Base-by-base conservation (phyloP, 2,888 invertebrate species). In the Caenorhabditis wallacei region DNA sequence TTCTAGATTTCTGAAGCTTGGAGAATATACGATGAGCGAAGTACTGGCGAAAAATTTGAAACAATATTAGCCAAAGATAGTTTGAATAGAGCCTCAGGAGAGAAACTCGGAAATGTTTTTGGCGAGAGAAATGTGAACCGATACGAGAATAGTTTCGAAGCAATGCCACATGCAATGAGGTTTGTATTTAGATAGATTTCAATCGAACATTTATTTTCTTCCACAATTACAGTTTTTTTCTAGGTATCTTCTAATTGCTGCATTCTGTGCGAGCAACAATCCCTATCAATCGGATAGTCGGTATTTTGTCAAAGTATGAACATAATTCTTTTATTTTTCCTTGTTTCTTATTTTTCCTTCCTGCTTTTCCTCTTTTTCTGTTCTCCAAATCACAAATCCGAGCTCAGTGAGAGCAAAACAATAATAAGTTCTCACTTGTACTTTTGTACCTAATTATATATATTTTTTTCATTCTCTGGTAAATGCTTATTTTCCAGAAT, bases 231-330 rank as follows among this genome's bases (percentile, higher is more conserved):
- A 18, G 46, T 18, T 48, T 18, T 18, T 18, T 56, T 70, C 2
- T 63, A 79, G 79, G 53, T 83, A 75, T 71, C 64, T 83, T 16
- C 37, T 83, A 8, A 43, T 83, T 8, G 69, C 83, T 7, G 56
- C 83, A 22, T 83, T 68, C 46, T 83, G 83, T 66, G 83, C 83
- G 54, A 83, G 83, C 53, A 80, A 83, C 59, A 83, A 83, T 64
- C 46, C 83, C 1, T 24, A 30, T 10, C 46, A 54, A 22, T 46
- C 83, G 3, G 83, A 83, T 16, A 53, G 70, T n/a, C 64, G 80
- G 16, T 83, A 40, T 26, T 83, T 83, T 46, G 80, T 57, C 0
- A 83, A 83, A 53, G 83, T 83, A 51, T 26, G 74, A 20, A 16
- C 16, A 26, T n/a, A n/a, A n/a, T n/a, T n/a, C n/a, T n/a, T 69